Percentiles rank a stretch among this genome's conserved stretches.
Conservation (phyloP, 2,797 vertebrate species). For the Brotula barbata region DNA sequence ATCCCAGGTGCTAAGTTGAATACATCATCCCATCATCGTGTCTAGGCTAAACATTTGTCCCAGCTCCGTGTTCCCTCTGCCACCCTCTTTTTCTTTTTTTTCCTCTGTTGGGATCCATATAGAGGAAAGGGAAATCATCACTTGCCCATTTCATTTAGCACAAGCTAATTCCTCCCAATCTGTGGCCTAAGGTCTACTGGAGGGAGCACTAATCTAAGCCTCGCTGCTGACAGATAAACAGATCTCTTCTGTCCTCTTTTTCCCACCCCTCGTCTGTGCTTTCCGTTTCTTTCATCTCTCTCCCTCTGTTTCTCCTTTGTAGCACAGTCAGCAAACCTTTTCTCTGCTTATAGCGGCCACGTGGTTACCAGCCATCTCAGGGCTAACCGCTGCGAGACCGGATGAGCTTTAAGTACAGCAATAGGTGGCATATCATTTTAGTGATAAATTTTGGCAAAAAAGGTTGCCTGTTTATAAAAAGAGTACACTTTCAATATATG, state of each 20-base stretch:
- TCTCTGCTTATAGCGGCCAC: slow-evolving; percentile 18
- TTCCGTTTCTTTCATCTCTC: slow-evolving; percentile 7
- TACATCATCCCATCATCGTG: slow-evolving; percentile 8
- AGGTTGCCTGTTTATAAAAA: no score
- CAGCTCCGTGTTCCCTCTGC: not conserved
- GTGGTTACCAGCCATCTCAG: slow-evolving; percentile 29
- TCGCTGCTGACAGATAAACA: slow-evolving; percentile 59
- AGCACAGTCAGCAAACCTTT: slow-evolving; percentile 38
- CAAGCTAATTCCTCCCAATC: slow-evolving; percentile 59
- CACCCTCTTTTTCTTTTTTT: slow-evolving; percentile 5
- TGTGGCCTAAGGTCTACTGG: slow-evolving; percentile 64
- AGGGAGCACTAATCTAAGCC: slow-evolving; percentile 38
- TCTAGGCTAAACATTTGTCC: slow-evolving; percentile 5
- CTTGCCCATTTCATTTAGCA: slow-evolving; percentile 56
- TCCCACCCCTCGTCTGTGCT: slow-evolving; percentile 29
- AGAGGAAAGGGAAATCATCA: slow-evolving; percentile 10
- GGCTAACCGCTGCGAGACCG: slow-evolving; percentile 38
- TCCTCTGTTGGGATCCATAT: not conserved
- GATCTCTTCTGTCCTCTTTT: slow-evolving; percentile 34
- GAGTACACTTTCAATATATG: no score
- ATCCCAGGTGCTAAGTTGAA: slow-evolving; percentile 15
- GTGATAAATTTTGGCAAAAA: slow-evolving; percentile 4
- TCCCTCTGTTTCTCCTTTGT: slow-evolving; percentile 11
- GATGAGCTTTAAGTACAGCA: slow-evolving; percentile 34
- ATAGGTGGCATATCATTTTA: slow-evolving; percentile 21